Evolutionary conservation across 2,797 vertebrate genomes (phyloP).

Genomic region (Arnoldichthys spilopterus): DNA sequence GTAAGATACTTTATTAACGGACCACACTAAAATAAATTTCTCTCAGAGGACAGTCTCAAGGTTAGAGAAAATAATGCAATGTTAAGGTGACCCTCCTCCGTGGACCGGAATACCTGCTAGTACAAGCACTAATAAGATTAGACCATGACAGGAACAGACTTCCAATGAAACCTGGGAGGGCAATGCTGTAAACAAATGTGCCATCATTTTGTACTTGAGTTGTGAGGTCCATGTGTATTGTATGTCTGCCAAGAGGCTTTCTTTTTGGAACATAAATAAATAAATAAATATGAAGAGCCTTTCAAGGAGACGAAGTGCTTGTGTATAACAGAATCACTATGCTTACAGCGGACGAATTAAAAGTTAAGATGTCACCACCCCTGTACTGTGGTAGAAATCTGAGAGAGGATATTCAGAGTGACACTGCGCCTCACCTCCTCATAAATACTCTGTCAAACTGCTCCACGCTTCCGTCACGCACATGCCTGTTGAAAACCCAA

Average conservation of each 20-base stretch:
- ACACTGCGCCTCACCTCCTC: slow-evolving; percentile 26
- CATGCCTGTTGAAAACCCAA: slow-evolving; percentile 34
- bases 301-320: slow-evolving; percentile 29
- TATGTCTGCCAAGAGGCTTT: slow-evolving; percentile 31
- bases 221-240: slow-evolving; percentile 35
- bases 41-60: slow-evolving; percentile 56
- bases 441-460: slow-evolving; percentile 48
- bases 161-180: slow-evolving; percentile 41
- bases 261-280: neutral
- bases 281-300: slow-evolving; percentile 28
- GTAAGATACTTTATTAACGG: slow-evolving; percentile 54
- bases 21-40: slow-evolving; percentile 46
- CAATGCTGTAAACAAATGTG: slow-evolving; percentile 31
- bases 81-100: slow-evolving; percentile 50
- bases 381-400: slow-evolving; percentile 25
- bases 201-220: slow-evolving; percentile 46
- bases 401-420: slow-evolving; percentile 39
- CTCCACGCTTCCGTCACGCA: slow-evolving; percentile 34
- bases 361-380: slow-evolving; percentile 32
- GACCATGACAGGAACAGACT: slow-evolving; percentile 47
- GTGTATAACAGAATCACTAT: slow-evolving; percentile 16
- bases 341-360: slow-evolving; percentile 9
- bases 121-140: slow-evolving; percentile 70
- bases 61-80: slow-evolving; percentile 60
- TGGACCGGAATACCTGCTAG: slow-evolving; percentile 60